phyloP scores from a whole-genome alignment of 2,888 invertebrate genomes.

The Parascotia fuliginaria region DNA sequence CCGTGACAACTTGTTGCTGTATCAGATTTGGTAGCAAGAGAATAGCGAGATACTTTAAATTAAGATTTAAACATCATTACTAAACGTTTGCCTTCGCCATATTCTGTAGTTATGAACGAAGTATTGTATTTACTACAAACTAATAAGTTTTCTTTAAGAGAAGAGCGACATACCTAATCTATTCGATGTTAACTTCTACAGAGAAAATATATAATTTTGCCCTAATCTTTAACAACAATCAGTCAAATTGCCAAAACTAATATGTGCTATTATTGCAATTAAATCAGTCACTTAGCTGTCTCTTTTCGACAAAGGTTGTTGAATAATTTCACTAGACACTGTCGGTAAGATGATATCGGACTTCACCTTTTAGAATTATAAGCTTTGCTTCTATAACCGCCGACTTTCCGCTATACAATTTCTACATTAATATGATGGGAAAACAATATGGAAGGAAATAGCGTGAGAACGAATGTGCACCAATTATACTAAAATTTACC shows the following conservation, averaged over 20 bases:
- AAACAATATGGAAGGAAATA: constrained; percentile 30
- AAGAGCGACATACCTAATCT: too few species aligned
- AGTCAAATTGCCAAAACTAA: too few species aligned
- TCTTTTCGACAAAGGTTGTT: too few species aligned
- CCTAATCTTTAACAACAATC: too few species aligned
- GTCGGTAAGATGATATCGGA: too few species aligned
- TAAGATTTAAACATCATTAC: constrained; percentile 11
- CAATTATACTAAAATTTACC: constrained; percentile 23
- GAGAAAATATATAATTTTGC: too few species aligned
- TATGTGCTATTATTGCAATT: too few species aligned
- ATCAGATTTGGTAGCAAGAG: constrained; percentile 14
- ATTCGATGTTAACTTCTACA: too few species aligned
- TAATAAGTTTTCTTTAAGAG: too few species aligned
- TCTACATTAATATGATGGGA: constrained; percentile 7
- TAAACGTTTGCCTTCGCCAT: constrained; percentile 5
- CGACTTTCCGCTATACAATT: not conserved
- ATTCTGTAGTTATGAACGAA: not conserved
- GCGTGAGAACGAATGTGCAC: constrained; percentile 26
- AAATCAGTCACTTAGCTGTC: too few species aligned
- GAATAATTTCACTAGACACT: too few species aligned
- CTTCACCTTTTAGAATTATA: not conserved
- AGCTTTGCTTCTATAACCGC: not conserved
- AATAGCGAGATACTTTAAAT: constrained; percentile 9
- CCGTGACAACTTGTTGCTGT: constrained; percentile 22
- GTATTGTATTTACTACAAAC: too few species aligned